Evolutionary conservation across 2,113 vertebrate species (phyloP).

Genomic region (Prunella fulvescens): DNA sequence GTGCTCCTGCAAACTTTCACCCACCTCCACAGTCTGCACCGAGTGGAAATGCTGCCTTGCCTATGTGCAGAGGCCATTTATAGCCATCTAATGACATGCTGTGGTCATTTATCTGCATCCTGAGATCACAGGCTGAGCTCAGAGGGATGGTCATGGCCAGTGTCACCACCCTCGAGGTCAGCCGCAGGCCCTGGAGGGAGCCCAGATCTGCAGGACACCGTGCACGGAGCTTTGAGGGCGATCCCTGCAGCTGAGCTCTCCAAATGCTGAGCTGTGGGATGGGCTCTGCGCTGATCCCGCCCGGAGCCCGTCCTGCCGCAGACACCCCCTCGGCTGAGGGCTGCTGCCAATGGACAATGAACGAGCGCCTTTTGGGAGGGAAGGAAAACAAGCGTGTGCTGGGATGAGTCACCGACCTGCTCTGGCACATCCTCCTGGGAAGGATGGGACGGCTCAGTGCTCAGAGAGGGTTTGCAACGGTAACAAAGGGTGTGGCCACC

Average conservation of each 20-base stretch:
- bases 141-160: neutral
- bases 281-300: neutral
- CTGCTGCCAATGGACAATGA: neutral
- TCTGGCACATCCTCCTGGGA: slow-evolving; percentile 50
- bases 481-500: neutral
- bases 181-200: neutral
- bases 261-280: neutral
- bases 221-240: neutral
- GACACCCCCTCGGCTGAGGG: neutral
- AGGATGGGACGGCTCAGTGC: neutral
- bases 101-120: neutral
- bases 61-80: neutral
- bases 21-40: neutral
- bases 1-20: neutral
- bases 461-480: neutral
- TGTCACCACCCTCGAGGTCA: neutral
- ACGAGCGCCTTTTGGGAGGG: neutral
- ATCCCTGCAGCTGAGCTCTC: neutral
- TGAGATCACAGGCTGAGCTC: neutral
- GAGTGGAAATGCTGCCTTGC: neutral
- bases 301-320: neutral
- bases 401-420: neutral
- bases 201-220: neutral
- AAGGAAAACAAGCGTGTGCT: neutral
- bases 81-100: neutral